Conservation (phyloP, 1,140 invertebrate species). For the Drosophila nigrodunni region DNA sequence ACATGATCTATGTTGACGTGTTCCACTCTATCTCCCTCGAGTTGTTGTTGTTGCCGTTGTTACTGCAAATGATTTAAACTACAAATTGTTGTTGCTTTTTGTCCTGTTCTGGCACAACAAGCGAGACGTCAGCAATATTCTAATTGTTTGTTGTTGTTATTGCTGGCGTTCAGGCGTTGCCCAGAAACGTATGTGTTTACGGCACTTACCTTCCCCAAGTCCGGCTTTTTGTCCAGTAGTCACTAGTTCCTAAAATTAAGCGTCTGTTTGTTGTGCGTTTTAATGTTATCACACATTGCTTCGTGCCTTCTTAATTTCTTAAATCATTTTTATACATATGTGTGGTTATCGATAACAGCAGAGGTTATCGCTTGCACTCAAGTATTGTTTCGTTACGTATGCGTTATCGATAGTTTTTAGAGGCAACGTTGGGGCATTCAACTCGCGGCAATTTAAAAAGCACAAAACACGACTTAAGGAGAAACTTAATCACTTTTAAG, state of each 20-base stretch:
- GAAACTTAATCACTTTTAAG: no score
- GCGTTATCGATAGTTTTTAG: not conserved
- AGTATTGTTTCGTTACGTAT: not conserved
- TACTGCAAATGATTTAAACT: conserved; percentile 38
- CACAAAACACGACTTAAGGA: no score
- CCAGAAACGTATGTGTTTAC: conserved; percentile 3
- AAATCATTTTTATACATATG: conserved; percentile 43
- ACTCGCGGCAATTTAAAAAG: not conserved
- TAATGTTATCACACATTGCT: conserved; percentile 62
- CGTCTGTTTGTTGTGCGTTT: conserved; percentile 58
- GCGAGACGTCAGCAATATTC: conserved; percentile 46
- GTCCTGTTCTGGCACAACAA: conserved; percentile 47
- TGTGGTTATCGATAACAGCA: conserved; percentile 26
- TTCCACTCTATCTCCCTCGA: conserved; percentile 1
- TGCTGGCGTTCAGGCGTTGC: conserved; percentile 18
- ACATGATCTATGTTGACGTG: conserved; percentile 88
- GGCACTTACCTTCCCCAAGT: conserved; percentile 37
- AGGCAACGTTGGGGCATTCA: not conserved
- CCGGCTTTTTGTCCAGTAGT: conserved; percentile 9
- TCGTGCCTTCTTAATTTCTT: conserved; percentile 46
- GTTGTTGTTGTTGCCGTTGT: conserved; percentile 20
- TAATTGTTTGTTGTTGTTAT: conserved; percentile 16
- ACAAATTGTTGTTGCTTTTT: conserved; percentile 43
- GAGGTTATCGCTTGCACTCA: conserved; percentile 9
- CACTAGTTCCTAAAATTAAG: conserved; percentile 23